phyloP scores from a whole-genome alignment of 2,888 invertebrate genomes.

The Lobophora halterata region DNA sequence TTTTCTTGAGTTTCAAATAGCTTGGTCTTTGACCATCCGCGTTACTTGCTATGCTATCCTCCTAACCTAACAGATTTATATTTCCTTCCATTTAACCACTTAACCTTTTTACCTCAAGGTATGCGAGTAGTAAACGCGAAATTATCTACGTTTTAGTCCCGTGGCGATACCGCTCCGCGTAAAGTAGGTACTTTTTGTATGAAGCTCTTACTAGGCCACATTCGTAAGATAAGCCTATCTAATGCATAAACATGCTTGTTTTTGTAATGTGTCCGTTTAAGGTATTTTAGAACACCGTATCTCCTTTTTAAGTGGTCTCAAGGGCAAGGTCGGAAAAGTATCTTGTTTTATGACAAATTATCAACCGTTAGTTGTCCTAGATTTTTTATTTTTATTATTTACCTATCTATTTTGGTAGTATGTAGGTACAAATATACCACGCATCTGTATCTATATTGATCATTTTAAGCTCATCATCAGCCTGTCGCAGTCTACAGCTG shows the following conservation, averaged over 20 bases:
- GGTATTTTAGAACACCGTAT: not conserved
- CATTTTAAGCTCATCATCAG: too few relatives aligned
- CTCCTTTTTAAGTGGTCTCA: not conserved
- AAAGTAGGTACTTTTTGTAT: not conserved
- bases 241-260: constrained; percentile 33
- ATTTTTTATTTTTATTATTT: too few relatives aligned
- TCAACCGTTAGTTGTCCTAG: too few relatives aligned
- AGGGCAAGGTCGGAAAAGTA: too few relatives aligned
- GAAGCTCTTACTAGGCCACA: constrained; percentile 42
- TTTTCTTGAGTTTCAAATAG: too few relatives aligned
- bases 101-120: constrained; percentile 25
- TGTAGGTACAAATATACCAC: too few relatives aligned
- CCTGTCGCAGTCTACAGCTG: too few relatives aligned
- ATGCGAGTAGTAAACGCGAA: constrained; percentile 23
- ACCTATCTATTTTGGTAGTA: too few relatives aligned
- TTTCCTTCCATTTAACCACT: not conserved
- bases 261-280: constrained; percentile 16
- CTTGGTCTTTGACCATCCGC: too few relatives aligned
- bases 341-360: too few relatives aligned
- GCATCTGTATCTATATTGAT: too few relatives aligned
- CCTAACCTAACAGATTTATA: constrained; percentile 2
- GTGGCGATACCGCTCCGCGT: not conserved
- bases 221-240: constrained; percentile 38
- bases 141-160: constrained; percentile 9
- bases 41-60: too few relatives aligned